Conservation (phyloP, 2,113 vertebrate species). For the Pollimyrus isidori region DNA sequence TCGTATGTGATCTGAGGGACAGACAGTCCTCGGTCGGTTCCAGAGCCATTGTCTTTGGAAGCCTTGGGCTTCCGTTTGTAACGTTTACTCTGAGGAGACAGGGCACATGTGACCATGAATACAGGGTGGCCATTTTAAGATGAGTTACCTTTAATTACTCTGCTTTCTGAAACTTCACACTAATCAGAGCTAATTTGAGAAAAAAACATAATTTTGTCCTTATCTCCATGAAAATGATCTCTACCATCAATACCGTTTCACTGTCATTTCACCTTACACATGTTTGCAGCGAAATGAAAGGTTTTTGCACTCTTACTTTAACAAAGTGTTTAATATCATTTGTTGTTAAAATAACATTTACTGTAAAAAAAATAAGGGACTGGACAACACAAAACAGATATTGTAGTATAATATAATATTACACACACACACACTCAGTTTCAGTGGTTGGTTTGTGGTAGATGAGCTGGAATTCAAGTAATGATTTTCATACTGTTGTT, state of each 20-base stretch:
- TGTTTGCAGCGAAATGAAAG: background rate
- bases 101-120: background rate
- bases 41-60: constrained; percentile 54
- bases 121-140: background rate
- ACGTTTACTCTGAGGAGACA: constrained; percentile 59
- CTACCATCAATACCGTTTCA: background rate
- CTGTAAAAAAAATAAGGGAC: background rate
- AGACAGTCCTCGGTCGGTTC: constrained; percentile 51
- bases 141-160: background rate
- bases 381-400: background rate
- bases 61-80: constrained; percentile 65
- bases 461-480: background rate
- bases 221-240: background rate
- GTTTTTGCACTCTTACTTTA: background rate
- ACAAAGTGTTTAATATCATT: background rate
- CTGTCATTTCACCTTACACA: background rate
- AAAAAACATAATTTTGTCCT: background rate
- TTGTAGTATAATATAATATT: background rate
- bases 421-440: background rate
- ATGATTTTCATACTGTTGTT: background rate
- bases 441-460: background rate
- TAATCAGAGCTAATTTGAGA: background rate
- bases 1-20: constrained; percentile 75
- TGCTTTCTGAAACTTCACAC: background rate
- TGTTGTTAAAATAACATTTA: background rate